A percentile compares a stretch with the other conserved stretches of the same genome.
phyloP scores from a whole-genome alignment of 2,888 invertebrate species.

The Zaprionus bogoriensis region DNA sequence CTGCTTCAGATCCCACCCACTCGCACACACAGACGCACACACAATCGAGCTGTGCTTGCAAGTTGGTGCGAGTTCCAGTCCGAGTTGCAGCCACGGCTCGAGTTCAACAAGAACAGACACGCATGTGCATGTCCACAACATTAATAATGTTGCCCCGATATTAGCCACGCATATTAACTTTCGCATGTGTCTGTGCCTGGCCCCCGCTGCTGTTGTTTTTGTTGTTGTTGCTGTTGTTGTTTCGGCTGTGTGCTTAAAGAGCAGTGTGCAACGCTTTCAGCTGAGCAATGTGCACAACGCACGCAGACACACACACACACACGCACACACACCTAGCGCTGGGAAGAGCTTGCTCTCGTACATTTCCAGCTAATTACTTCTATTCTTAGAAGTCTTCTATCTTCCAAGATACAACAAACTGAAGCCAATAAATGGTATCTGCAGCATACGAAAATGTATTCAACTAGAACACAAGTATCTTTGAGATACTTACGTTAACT shows the following conservation, averaged over 20 bases:
- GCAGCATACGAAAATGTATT: no score
- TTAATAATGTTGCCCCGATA: constrained; percentile 70
- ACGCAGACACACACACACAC: background rate
- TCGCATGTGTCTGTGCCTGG: constrained; percentile 20
- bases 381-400: no score
- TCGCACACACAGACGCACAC: constrained; percentile 23
- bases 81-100: background rate
- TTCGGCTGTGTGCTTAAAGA: constrained; percentile 1
- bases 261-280: constrained; percentile 29
- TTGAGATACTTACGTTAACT: background rate
- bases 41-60: no score
- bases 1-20: constrained; percentile 3
- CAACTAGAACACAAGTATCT: no score
- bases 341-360: no score
- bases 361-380: no score
- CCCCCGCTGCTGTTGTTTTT: constrained; percentile 3
- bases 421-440: no score
- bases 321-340: background rate
- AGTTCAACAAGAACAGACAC: constrained; percentile 30
- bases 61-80: constrained; percentile 6
- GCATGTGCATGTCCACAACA: constrained; percentile 65
- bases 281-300: constrained; percentile 13
- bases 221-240: constrained; percentile 2
- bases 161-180: constrained; percentile 75
- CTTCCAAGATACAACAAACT: no score